Evolutionary conservation across 1,140 invertebrate species (phyloP), one percentile per base, ranked within the genome.

Genomic region (Temnothorax longispinosus): DNA sequence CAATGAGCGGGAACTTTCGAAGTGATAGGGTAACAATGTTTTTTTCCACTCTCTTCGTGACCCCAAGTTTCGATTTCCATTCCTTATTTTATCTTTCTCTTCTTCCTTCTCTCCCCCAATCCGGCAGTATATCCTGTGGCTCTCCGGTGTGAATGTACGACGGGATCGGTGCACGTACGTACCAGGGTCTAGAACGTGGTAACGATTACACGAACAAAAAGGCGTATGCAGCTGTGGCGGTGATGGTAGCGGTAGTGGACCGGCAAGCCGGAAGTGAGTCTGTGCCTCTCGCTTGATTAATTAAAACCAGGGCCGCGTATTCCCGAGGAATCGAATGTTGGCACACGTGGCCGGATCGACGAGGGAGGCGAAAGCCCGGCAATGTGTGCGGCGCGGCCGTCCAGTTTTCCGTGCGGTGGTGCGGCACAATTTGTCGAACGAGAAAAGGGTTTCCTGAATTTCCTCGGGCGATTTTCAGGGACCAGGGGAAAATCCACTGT

Each of bases 291-390:
- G 84, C 64, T 90, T 92, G 91, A 92, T 92, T 92, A 92, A 92
- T 92, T 92, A 90, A 92, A 92, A 92, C 86, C 89, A 74, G 77
- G 78, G 50, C 84, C 69, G 56, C 86, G 87, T 89, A 88, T 87
- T 87, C 85, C 88, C 90, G 88, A 87, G 81, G 85, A 90, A 91
- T 89, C 86, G 88, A 87, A 89, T 89, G 90, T 92, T 89, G 72
- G 87, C 91, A 87, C 85, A 87, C 85, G 74, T 81, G 77, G 80
- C 80, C 38, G 41, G 50, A 32, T 71, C 85, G 62, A 50, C 75
- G 64, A 44, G 75, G 35, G 75, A 72, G 18, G 18, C 81, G 72
- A 80, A 47, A 87, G 62, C 75, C 64, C 65, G 0, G 27, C 27
- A 27, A 38, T 56, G 18, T 54, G n/a, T 58, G 77, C 71, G 27